Evolutionary conservation across 2,113 vertebrate genomes (phyloP).

Genomic region (Todiramphus saurophagus): DNA sequence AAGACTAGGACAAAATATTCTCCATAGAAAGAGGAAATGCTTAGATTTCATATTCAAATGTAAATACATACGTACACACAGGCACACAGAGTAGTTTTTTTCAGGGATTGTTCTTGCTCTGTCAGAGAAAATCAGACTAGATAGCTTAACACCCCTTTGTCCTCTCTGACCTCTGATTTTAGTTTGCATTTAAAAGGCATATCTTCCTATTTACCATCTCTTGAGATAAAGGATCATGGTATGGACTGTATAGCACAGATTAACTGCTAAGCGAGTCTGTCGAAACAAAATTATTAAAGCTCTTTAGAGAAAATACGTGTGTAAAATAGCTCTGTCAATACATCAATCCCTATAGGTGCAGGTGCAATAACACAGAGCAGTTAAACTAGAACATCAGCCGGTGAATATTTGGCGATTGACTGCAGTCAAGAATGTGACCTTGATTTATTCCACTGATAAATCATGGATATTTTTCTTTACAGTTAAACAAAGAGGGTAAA

Average conservation of each 20-base stretch:
- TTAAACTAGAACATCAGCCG: not conserved
- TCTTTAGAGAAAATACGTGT: not conserved
- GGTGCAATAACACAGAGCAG: not conserved
- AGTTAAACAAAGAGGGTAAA: not conserved
- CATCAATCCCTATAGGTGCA: not conserved
- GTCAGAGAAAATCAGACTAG: not conserved
- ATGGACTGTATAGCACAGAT: not conserved
- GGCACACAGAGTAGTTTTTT: not conserved
- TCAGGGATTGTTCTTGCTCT: not conserved
- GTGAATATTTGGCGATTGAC: not conserved
- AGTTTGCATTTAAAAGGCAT: not conserved
- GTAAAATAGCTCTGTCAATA: not conserved
- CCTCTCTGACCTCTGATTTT: not conserved
- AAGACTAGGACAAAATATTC: not conserved
- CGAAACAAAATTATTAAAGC: not conserved
- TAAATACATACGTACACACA: not conserved
- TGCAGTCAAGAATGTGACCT: not conserved
- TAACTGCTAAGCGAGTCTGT: not conserved
- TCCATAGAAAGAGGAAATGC: not conserved
- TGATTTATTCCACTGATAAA: not conserved
- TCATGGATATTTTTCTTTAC: not conserved
- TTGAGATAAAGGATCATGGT: not conserved
- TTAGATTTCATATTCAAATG: not conserved
- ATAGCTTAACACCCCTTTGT: not conserved
- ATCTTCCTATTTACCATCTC: not conserved